Conservation (phyloP, 2,888 invertebrate genomes). For the Acrobasis repandana region DNA sequence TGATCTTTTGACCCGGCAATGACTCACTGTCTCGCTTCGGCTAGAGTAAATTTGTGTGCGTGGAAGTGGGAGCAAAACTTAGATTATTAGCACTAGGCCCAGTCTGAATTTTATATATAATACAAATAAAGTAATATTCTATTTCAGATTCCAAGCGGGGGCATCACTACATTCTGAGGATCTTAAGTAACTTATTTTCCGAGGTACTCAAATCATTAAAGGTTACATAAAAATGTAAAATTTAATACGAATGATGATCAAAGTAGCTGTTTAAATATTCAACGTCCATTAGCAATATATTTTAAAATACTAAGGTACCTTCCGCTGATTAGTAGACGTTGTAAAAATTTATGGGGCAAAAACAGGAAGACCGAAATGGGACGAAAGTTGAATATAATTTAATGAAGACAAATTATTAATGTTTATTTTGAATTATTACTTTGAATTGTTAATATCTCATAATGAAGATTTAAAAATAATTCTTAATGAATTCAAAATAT, state of each 20-base stretch:
- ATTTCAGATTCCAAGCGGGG: too few relatives aligned
- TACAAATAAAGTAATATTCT: too few relatives aligned
- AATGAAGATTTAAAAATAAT: slow-evolving; percentile 8
- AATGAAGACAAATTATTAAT: slow-evolving; percentile 22
- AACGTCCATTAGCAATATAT: slow-evolving; percentile 24
- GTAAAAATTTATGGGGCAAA: slow-evolving; percentile 23
- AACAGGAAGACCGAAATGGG: slow-evolving; percentile 18
- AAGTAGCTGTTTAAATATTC: slow-evolving; percentile 23
- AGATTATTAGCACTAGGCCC: too few relatives aligned
- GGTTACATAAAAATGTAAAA: slow-evolving; percentile 18
- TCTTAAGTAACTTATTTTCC: neutral
- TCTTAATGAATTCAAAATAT: slow-evolving; percentile 1
- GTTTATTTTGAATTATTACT: slow-evolving; percentile 9
- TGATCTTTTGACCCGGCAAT: too few relatives aligned
- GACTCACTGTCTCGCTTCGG: too few relatives aligned
- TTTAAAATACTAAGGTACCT: slow-evolving; percentile 23
- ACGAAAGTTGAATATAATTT: slow-evolving; percentile 19
- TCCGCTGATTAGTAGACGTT: slow-evolving; percentile 25
- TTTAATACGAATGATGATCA: slow-evolving; percentile 16
- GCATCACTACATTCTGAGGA: too few relatives aligned
- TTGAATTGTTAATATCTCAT: slow-evolving; percentile 14
- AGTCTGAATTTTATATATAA: too few relatives aligned
- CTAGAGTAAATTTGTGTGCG: too few relatives aligned
- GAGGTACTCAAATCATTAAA: slow-evolving; percentile 13
- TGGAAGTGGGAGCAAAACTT: too few relatives aligned